phyloP scores from a whole-genome alignment of 2,888 invertebrate species.

The Gisinianus flammeolus region DNA sequence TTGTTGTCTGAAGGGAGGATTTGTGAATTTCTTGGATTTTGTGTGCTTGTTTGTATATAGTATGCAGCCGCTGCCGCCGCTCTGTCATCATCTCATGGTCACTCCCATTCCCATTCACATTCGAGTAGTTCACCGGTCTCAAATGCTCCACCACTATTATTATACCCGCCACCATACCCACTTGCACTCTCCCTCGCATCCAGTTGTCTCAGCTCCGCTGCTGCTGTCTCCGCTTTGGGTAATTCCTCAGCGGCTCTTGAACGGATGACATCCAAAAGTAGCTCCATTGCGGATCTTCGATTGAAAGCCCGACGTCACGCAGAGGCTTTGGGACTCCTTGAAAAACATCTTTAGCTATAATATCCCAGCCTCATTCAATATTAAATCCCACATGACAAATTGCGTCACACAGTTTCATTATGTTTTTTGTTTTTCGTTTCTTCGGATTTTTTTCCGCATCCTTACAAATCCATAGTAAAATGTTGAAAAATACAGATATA shows the following conservation, averaged over 20 bases:
- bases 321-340: constrained; percentile 73
- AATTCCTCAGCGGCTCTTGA: constrained; percentile 61
- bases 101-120: not conserved
- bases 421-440: not conserved
- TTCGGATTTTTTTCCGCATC: not conserved
- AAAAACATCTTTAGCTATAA: constrained; percentile 47
- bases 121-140: constrained; percentile 59
- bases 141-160: constrained; percentile 52
- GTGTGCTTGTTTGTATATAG: constrained; percentile 60
- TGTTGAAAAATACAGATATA: not conserved
- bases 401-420: not conserved
- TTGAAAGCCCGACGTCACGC: constrained; percentile 92
- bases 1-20: too few relatives aligned
- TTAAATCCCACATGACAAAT: not conserved
- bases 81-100: constrained; percentile 41
- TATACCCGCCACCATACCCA: constrained; percentile 59
- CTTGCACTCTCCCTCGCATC: constrained; percentile 61
- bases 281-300: constrained; percentile 91
- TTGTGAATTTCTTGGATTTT: too few relatives aligned
- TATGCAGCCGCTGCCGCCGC: constrained; percentile 66
- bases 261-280: constrained; percentile 72
- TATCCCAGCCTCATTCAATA: not conserved
- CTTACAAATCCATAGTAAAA: constrained; percentile 12
- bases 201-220: constrained; percentile 65
- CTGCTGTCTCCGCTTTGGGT: constrained; percentile 64